A percentile compares a stretch with the other conserved stretches of the same genome.
These are phyloP conservation scores for Aleadryas rufinucha DNA, from an alignment of 2,113 vertebrate species.

Conservation along the genomic window DNA sequence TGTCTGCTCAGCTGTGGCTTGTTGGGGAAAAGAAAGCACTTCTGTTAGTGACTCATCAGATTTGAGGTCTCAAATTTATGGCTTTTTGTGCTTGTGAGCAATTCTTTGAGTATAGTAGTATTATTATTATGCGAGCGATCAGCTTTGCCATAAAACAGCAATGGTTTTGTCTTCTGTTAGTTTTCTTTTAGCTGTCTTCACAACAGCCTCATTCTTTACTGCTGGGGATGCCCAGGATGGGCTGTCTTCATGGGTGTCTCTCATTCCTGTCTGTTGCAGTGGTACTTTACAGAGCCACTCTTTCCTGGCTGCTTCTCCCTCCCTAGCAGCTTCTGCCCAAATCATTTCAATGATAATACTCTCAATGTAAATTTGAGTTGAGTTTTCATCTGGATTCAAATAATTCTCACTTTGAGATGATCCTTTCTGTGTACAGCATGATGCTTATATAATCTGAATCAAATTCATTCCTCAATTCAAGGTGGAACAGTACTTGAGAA, in stretches of 20 bases:
- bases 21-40: background rate
- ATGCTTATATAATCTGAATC: background rate
- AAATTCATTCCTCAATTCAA: slow-evolving; percentile 42
- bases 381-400: background rate
- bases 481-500: slow-evolving; percentile 90
- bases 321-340: background rate
- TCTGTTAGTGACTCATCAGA: background rate
- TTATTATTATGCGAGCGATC: background rate
- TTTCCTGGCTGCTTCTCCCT: background rate
- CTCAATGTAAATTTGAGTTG: background rate
- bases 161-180: background rate
- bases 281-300: background rate
- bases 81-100: background rate
- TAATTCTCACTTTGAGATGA: background rate
- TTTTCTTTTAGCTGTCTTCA: background rate
- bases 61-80: background rate
- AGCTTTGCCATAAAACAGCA: background rate
- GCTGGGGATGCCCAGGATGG: background rate
- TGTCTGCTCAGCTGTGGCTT: background rate
- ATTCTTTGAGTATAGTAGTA: background rate
- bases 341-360: background rate
- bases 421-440: background rate
- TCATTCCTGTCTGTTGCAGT: background rate
- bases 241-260: background rate
- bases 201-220: slow-evolving; percentile 12